Conservation (phyloP, 1,140 invertebrate genomes). For the Drosophila sproati region DNA sequence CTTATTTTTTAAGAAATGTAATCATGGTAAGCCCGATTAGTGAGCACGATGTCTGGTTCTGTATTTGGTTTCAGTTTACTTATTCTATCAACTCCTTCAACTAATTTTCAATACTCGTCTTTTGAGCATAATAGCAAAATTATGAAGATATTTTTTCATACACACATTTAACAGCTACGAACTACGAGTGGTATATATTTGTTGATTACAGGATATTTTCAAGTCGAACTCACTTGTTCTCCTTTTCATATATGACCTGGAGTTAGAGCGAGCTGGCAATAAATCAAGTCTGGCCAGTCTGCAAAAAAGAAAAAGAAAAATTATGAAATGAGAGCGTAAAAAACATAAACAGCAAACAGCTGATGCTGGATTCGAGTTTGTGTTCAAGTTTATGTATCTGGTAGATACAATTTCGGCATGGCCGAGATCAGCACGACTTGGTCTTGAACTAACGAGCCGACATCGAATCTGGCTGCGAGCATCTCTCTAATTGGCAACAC, state of each 20-base stretch:
- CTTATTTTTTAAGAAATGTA: too few species aligned
- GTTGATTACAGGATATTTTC: not conserved
- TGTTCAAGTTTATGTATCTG: conserved; percentile 44
- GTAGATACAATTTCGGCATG: conserved; percentile 53
- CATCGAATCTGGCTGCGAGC: conserved; percentile 32
- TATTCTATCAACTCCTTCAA: too few species aligned
- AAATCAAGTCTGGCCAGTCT: conserved; percentile 75
- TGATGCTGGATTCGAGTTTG: conserved; percentile 45
- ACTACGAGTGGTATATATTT: too few species aligned
- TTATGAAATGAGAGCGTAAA: conserved; percentile 54
- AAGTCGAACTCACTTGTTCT: not conserved
- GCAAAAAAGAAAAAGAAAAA: conserved; percentile 56
- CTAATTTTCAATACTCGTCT: too few species aligned
- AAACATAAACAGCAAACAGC: conserved; percentile 74
- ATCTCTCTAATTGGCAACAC: conserved; percentile 46
- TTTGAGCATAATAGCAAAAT: too few species aligned
- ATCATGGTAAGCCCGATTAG: too few species aligned
- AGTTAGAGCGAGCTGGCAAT: conserved; percentile 44
- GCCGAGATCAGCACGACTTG: conserved; percentile 43
- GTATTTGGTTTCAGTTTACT: too few species aligned
- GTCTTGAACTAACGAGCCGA: conserved; percentile 62
- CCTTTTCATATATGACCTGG: conserved; percentile 3
- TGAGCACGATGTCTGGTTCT: too few species aligned
- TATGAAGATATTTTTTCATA: too few species aligned
- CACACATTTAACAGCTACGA: too few species aligned